Conservation (phyloP, 2,113 vertebrate genomes). For the Abramis brama region DNA sequence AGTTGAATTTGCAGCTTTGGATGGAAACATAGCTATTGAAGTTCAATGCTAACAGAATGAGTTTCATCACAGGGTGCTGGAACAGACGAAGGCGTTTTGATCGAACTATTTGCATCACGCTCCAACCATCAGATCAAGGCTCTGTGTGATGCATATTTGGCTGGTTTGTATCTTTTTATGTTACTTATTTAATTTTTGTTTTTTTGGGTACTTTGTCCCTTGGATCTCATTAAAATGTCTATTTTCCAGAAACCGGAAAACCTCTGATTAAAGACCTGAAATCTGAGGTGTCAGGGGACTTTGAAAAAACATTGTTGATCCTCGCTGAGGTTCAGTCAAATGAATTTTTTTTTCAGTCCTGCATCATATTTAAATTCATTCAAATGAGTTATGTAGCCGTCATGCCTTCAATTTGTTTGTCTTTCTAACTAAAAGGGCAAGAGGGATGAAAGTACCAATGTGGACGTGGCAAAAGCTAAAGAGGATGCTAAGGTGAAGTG, state of each 20-base stretch:
- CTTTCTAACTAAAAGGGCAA: conserved; percentile 69
- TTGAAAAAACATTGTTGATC: conserved; percentile 80
- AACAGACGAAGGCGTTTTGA: conserved; percentile 79
- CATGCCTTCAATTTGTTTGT: conserved; percentile 3
- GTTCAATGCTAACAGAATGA: background rate
- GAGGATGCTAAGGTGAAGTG: conserved; percentile 78
- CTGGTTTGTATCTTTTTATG: conserved; percentile 70
- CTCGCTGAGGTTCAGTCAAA: conserved; percentile 77
- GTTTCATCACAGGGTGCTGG: conserved; percentile 77
- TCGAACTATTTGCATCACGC: conserved; percentile 85
- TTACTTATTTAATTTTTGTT: background rate
- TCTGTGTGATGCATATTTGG: conserved; percentile 78
- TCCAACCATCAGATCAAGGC: conserved; percentile 82
- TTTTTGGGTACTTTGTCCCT: background rate
- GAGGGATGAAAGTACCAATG: conserved; percentile 77
- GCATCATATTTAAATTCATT: conserved; percentile 9
- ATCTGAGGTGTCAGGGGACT: conserved; percentile 84
- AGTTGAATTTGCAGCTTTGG: no score
- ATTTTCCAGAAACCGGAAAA: conserved; percentile 76
- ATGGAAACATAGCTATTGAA: background rate
- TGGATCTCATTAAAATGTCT: background rate
- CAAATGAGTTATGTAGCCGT: conserved; percentile 4
- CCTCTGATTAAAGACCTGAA: conserved; percentile 76
- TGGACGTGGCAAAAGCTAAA: conserved; percentile 78
- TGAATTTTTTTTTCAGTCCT: conserved; percentile 12